phyloP scores from a whole-genome alignment of 2,888 invertebrate species.

The Bombylius major region DNA sequence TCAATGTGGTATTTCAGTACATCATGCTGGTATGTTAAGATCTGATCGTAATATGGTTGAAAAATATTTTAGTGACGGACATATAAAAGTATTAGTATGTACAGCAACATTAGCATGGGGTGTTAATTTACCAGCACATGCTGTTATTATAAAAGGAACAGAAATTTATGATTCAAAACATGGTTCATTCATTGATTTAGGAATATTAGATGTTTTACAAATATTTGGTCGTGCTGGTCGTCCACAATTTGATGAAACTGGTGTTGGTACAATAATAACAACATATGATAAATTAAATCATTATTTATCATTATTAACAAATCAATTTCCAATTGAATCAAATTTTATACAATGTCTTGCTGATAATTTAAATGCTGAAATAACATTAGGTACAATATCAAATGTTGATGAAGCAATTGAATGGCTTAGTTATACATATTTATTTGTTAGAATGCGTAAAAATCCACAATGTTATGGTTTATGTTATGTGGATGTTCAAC shows the following conservation, averaged over 20 bases:
- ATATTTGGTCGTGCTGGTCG: conserved; percentile 98
- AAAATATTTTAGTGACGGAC: conserved; percentile 77
- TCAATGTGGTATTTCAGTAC: conserved; percentile 77
- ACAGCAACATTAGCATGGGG: conserved; percentile 99
- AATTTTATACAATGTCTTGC: conserved; percentile 84
- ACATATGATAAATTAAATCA: conserved; percentile 81
- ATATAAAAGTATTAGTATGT: conserved; percentile 81
- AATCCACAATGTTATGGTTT: conserved; percentile 73
- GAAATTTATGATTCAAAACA: conserved; percentile 95
- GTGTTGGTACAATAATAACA: conserved; percentile 93
- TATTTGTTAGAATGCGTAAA: conserved; percentile 84
- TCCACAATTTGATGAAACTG: conserved; percentile 91
- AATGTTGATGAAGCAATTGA: conserved; percentile 92
- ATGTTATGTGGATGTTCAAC: conserved; percentile 47
- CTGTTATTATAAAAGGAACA: conserved; percentile 66
- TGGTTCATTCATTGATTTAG: conserved; percentile 86
- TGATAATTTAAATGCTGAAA: conserved; percentile 97
- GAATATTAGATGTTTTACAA: conserved; percentile 93
- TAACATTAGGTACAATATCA: conserved; percentile 89
- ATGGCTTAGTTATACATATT: conserved; percentile 95
- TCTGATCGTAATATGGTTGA: conserved; percentile 81
- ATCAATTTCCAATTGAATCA: conserved; percentile 97
- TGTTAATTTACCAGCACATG: conserved; percentile 97
- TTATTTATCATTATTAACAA: conserved; percentile 85
- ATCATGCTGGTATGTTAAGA: conserved; percentile 92